phyloP scores from a whole-genome alignment of 2,113 vertebrate genomes.

The Xenopus laevis region DNA sequence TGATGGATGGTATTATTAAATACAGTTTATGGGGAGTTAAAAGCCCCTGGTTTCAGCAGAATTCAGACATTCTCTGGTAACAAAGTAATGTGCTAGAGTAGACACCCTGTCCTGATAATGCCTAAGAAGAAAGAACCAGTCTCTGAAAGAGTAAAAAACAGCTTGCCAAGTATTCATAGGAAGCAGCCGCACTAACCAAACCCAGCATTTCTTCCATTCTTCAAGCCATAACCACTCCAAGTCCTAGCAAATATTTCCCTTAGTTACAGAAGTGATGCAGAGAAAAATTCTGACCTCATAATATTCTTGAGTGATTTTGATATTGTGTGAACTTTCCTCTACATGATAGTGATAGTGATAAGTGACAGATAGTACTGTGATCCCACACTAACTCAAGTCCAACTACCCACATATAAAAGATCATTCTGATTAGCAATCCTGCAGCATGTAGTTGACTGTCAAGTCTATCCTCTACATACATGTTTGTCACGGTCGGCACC shows the following conservation, averaged over 20 bases:
- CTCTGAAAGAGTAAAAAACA: slow-evolving; percentile 10
- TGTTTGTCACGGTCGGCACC: too few species aligned
- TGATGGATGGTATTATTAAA: too few species aligned
- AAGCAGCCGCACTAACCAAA: slow-evolving; percentile 20
- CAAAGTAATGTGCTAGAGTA: slow-evolving; percentile 27
- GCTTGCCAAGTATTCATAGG: slow-evolving; percentile 15
- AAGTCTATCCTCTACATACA: too few species aligned
- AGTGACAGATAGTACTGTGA: too few species aligned
- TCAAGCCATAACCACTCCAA: slow-evolving; percentile 11
- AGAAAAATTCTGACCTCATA: background rate
- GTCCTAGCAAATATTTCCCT: slow-evolving; percentile 29
- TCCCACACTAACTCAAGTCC: too few species aligned
- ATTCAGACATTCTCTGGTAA: slow-evolving; percentile 27
- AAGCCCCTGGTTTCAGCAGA: too few species aligned
- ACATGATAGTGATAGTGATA: too few species aligned
- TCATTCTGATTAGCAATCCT: too few species aligned
- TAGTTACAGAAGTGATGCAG: slow-evolving; percentile 1
- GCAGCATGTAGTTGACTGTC: too few species aligned
- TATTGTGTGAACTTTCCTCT: too few species aligned
- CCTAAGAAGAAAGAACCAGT: slow-evolving; percentile 17
- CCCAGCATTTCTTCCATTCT: slow-evolving; percentile 30
- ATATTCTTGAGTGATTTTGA: background rate
- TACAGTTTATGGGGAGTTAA: too few species aligned
- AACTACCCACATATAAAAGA: too few species aligned
- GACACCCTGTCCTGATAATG: slow-evolving; percentile 25